These are phyloP conservation scores for Cyclopterus lumpus DNA, from an alignment of 2,797 vertebrate genomes.

Conservation along the genomic window DNA sequence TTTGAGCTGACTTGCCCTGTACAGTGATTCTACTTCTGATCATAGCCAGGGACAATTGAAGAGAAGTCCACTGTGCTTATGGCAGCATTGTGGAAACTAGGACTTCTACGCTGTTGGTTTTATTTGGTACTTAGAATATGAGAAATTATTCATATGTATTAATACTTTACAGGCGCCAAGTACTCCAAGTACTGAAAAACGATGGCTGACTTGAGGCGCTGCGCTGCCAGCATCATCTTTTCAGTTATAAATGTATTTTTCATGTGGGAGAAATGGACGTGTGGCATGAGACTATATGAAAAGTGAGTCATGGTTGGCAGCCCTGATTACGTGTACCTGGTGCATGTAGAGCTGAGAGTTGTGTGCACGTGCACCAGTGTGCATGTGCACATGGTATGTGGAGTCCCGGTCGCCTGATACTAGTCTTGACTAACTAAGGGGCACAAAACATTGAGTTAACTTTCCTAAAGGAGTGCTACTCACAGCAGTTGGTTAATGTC, in stretches of 20 bases:
- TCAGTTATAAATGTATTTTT: not conserved
- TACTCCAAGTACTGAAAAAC: not conserved
- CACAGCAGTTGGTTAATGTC: not conserved
- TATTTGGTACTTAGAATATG: not conserved
- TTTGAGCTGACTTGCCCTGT: not conserved
- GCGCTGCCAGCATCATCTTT: not conserved
- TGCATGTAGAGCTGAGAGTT: not conserved
- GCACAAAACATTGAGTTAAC: not conserved
- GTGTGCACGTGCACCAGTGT: too few species aligned
- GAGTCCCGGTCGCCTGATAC: not conserved
- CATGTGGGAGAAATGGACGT: not conserved
- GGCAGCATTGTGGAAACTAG: not conserved
- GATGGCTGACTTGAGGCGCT: accelerated
- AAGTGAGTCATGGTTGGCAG: not conserved
- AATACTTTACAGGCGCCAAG: too few species aligned
- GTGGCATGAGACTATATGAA: not conserved
- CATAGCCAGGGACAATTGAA: not conserved
- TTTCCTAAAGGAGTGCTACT: not conserved
- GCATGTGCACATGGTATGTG: not conserved
- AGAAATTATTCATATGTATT: not conserved
- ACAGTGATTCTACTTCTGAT: not conserved
- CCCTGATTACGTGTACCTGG: not conserved
- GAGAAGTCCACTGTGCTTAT: not conserved
- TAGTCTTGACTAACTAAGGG: not conserved
- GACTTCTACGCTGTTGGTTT: not conserved